Evolutionary conservation across 2,888 invertebrate genomes (phyloP).

Genomic region (Digitonthophagus gazella): DNA sequence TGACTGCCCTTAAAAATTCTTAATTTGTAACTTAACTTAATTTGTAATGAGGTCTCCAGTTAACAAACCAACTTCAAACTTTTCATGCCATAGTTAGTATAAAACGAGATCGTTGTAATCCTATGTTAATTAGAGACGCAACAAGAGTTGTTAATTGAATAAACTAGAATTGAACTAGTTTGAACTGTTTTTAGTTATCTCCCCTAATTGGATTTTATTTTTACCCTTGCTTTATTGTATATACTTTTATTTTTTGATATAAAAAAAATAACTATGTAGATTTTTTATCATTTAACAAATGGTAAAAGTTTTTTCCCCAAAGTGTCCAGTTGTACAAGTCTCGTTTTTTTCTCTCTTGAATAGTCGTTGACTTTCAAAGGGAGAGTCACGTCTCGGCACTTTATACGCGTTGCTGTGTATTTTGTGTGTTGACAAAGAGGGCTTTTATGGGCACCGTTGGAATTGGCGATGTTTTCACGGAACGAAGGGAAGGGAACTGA

Average conservation of each 20-base stretch:
- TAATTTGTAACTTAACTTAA: not conserved
- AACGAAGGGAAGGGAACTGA: not conserved
- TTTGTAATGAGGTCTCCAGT: not conserved
- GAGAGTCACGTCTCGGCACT: not conserved
- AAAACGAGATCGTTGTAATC: not conserved
- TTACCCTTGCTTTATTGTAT: too few species aligned
- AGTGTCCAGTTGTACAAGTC: too few species aligned
- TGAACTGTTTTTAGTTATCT: too few species aligned
- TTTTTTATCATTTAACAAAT: too few species aligned
- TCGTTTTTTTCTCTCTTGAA: too few species aligned
- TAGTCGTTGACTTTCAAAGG: not conserved
- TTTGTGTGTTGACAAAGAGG: too few species aligned
- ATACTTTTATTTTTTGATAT: too few species aligned
- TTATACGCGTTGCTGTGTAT: too few species aligned
- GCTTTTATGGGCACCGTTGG: not conserved
- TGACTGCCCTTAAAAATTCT: not conserved
- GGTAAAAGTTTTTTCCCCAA: too few species aligned
- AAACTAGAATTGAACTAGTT: not conserved
- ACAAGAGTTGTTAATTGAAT: not conserved
- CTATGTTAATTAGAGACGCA: not conserved
- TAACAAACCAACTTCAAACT: not conserved
- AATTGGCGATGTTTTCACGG: not conserved
- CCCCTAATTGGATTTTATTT: too few species aligned
- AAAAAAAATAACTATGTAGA: too few species aligned
- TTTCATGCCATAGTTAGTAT: not conserved